Conservation (phyloP, 2,797 vertebrate genomes). For the Acanthurus leucopareius region DNA sequence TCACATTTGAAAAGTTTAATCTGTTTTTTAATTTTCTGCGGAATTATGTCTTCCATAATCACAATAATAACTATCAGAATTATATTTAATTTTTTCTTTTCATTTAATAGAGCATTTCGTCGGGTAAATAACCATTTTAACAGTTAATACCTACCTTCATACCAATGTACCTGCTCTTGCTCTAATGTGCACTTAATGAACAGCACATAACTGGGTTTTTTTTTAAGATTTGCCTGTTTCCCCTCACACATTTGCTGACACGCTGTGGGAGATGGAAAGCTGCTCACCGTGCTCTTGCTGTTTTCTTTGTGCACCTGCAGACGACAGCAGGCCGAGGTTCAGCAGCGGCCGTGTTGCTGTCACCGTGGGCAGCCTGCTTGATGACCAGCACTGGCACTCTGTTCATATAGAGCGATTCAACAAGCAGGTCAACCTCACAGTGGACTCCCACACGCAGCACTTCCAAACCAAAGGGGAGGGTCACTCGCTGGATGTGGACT, state of each 20-base stretch:
- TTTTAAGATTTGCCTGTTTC: conserved; percentile 11
- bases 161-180: background rate
- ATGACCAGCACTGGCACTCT: conserved; percentile 97
- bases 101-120: background rate
- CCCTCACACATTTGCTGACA: conserved; percentile 24
- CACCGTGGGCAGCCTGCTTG: conserved; percentile 93
- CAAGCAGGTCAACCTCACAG: conserved; percentile 96
- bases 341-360: conserved; percentile 86
- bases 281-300: conserved; percentile 11
- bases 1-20: background rate
- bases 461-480: conserved; percentile 93
- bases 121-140: background rate
- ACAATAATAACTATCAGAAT: background rate
- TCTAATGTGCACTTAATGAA: background rate
- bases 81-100: background rate
- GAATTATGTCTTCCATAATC: background rate
- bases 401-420: conserved; percentile 95
- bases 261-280: background rate
- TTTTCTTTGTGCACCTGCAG: conserved; percentile 71
- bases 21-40: background rate
- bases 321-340: conserved; percentile 90
- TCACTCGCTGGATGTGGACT: conserved; percentile 95
- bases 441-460: conserved; percentile 93
- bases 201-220: background rate
- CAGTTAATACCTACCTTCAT: background rate